Base-by-base conservation (phyloP, 2,888 invertebrate genomes). In the Meiosimyza platycephala region DNA sequence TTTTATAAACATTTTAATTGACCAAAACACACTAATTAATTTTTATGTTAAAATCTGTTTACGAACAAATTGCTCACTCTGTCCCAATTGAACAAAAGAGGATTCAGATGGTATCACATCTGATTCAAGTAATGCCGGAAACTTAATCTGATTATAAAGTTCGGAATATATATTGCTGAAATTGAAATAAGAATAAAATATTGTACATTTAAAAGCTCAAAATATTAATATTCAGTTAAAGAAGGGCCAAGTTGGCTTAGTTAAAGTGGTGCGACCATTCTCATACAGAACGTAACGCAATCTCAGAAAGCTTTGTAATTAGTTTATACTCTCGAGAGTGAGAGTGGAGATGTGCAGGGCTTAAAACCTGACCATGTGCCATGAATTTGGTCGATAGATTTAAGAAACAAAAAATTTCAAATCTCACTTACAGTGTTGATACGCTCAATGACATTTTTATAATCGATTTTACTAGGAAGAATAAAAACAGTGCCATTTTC, bases 131-230 rank as follows among this genome's bases (percentile, higher is more conserved):
- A 52, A 7, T 12, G 12, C 1, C 0, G 72, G 52, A 62, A 67
- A 72, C 52, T 77, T 73, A 15, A 85, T 51, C 3, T 76, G 69
- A 15, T 78, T 78, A 66, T 85, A 84, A 18, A 80, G 80, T n/a
- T 81, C 81, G 60, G 80, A 78, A 66, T 80, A 85, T 1, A 81
- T 57, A 16, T 84, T 82, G 48, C 86, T 86, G 50, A 13, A 79
- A 72, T 7, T n/a, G 54, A 16, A 62, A 57, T 64, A 28, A 12
- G 9, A 18, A 52, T 40, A 66, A 22, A 9, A 54, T 7, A n/a
- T 1, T 15, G 18, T 22, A 22, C 22, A 59, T 15, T 15, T 15
- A 0, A 40, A 40, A 28, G 28, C 4, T 3, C 3, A 4, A 28
- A 28, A 28, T 4, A 28, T 3, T 28, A 28, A 28, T 28, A 4